phyloP scores from a whole-genome alignment of 2,888 invertebrate genomes.

The Vandiemenella viatica region DNA sequence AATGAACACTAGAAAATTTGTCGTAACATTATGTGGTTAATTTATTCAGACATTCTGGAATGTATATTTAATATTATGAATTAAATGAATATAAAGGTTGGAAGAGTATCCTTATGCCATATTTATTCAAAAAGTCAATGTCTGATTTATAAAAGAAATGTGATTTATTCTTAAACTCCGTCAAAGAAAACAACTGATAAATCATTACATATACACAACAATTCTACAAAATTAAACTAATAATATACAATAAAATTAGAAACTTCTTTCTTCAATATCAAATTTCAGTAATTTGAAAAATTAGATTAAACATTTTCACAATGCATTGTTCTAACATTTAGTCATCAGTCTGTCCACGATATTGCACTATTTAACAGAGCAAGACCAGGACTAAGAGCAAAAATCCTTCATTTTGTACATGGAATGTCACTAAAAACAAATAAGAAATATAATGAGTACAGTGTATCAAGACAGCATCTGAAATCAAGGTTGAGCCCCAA shows the following conservation, averaged over 20 bases:
- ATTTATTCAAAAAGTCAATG: too few relatives aligned
- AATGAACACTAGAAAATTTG: too few relatives aligned
- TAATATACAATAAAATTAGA: too few relatives aligned
- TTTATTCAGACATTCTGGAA: neutral
- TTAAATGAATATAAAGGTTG: too few relatives aligned
- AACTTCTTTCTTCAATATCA: too few relatives aligned
- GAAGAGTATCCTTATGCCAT: too few relatives aligned
- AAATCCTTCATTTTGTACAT: constrained; percentile 12
- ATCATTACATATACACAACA: too few relatives aligned
- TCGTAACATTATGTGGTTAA: neutral
- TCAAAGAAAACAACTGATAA: too few relatives aligned
- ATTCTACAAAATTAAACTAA: too few relatives aligned
- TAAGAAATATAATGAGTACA: constrained; percentile 4
- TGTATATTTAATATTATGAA: neutral
- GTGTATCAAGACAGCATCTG: neutral
- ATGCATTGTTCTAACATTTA: neutral
- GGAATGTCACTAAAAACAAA: constrained; percentile 17
- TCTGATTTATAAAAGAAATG: too few relatives aligned
- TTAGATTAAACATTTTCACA: neutral
- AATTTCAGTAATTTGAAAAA: neutral
- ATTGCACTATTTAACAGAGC: constrained; percentile 1
- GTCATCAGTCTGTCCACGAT: constrained; percentile 6
- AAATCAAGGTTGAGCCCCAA: neutral
- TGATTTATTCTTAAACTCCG: too few relatives aligned
- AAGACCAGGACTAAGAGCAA: constrained; percentile 5